Conservation (phyloP, 2,888 invertebrate genomes). For the Acronicta psi region DNA sequence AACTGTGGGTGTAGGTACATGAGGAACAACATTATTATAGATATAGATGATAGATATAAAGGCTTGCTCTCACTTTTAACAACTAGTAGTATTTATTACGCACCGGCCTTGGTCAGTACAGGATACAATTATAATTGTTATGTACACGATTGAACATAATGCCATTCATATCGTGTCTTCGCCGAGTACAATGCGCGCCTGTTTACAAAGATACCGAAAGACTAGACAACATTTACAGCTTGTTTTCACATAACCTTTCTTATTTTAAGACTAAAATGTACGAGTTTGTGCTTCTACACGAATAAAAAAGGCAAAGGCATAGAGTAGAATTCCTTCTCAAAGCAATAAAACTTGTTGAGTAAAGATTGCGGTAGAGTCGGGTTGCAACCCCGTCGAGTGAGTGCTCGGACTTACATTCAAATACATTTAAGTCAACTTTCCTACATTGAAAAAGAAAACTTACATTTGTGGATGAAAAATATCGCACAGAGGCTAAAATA, state of each 20-base stretch:
- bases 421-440: slow-evolving; percentile 16
- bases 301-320: slow-evolving; percentile 2
- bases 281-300: background rate
- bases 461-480: slow-evolving; percentile 2
- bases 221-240: slow-evolving; percentile 3
- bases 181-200: slow-evolving; percentile 14
- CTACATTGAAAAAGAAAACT: slow-evolving; percentile 3
- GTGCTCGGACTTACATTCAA: slow-evolving; percentile 10
- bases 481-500: too few species aligned
- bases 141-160: slow-evolving; percentile 31
- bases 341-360: slow-evolving; percentile 25
- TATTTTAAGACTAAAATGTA: slow-evolving; percentile 4
- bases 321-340: slow-evolving; percentile 14
- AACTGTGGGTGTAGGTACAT: too few species aligned
- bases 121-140: slow-evolving; percentile 46
- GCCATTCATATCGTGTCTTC: slow-evolving; percentile 32
- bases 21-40: too few species aligned
- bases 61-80: slow-evolving; percentile 44
- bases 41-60: slow-evolving; percentile 23
- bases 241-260: slow-evolving; percentile 13
- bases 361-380: slow-evolving; percentile 34
- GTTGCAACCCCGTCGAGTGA: slow-evolving; percentile 18
- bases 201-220: slow-evolving; percentile 16
- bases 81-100: slow-evolving; percentile 24
- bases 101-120: slow-evolving; percentile 45